A percentile compares a stretch with the other conserved stretches of the same genome.
phyloP scores from a whole-genome alignment of 1,140 invertebrate species.

The Euglossa dilemma region DNA sequence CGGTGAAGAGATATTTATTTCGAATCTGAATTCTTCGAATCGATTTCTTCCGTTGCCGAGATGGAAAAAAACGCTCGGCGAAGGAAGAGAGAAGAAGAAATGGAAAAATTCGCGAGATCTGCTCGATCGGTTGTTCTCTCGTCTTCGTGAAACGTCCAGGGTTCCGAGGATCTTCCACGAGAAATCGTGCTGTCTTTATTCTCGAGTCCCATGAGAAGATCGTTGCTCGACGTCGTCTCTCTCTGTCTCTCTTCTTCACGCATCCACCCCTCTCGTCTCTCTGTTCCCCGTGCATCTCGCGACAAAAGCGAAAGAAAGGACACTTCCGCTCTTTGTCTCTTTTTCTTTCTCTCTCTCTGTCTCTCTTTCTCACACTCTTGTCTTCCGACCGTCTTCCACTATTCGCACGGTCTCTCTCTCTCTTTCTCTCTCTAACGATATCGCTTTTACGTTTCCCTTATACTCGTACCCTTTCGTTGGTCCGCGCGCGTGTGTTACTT shows the following conservation, averaged over 20 bases:
- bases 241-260: constrained; percentile 1
- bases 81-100: background rate
- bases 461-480: constrained; percentile 6
- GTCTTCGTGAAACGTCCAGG: background rate
- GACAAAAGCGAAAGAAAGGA: background rate
- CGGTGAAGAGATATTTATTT: too few relatives aligned
- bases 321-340: constrained; percentile 3
- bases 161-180: constrained; percentile 4
- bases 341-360: background rate
- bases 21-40: too few relatives aligned
- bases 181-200: constrained; percentile 15
- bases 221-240: constrained; percentile 7
- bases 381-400: constrained; percentile 18
- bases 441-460: constrained; percentile 13
- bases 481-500: background rate
- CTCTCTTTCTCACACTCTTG: background rate
- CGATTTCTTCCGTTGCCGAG: too few relatives aligned
- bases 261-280: background rate
- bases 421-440: constrained; percentile 4
- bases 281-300: background rate
- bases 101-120: background rate
- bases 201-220: constrained; percentile 14
- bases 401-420: constrained; percentile 33
- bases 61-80: too few relatives aligned
- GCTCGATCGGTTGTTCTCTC: constrained; percentile 8